phyloP scores from a whole-genome alignment of 2,113 vertebrate species.

The Sphaerodactylus townsendi region DNA sequence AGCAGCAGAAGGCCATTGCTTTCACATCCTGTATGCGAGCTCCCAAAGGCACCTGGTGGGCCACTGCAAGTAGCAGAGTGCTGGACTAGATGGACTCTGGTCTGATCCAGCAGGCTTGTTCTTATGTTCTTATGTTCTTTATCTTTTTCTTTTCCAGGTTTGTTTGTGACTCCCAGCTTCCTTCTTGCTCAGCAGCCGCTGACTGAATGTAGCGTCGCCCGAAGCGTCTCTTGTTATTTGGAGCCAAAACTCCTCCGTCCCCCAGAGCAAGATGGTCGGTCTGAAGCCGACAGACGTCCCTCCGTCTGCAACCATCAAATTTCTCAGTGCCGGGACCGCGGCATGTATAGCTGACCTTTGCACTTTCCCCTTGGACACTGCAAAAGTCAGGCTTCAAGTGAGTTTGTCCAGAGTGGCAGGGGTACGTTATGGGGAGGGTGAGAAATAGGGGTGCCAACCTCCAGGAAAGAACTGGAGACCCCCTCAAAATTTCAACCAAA shows the following conservation, averaged over 20 bases:
- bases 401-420: not conserved
- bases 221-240: not conserved
- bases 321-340: constrained; percentile 81
- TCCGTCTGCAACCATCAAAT: constrained; percentile 68
- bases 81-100: too few species aligned
- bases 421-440: not conserved
- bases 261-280: constrained; percentile 65
- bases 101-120: too few species aligned
- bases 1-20: too few species aligned
- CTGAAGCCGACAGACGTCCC: constrained; percentile 68
- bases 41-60: too few species aligned
- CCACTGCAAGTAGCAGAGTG: too few species aligned
- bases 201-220: not conserved
- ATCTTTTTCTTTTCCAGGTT: not conserved
- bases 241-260: not conserved
- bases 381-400: constrained; percentile 88
- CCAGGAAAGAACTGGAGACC: too few species aligned
- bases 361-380: constrained; percentile 88
- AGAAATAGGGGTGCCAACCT: too few species aligned
- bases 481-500: too few species aligned
- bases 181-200: fast-evolving
- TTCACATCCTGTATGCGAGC: too few species aligned
- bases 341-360: constrained; percentile 84
- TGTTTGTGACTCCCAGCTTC: fast-evolving
- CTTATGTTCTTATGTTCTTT: too few species aligned